phyloP scores from a whole-genome alignment of 2,113 vertebrate genomes.

The Manacus vitellinus region DNA sequence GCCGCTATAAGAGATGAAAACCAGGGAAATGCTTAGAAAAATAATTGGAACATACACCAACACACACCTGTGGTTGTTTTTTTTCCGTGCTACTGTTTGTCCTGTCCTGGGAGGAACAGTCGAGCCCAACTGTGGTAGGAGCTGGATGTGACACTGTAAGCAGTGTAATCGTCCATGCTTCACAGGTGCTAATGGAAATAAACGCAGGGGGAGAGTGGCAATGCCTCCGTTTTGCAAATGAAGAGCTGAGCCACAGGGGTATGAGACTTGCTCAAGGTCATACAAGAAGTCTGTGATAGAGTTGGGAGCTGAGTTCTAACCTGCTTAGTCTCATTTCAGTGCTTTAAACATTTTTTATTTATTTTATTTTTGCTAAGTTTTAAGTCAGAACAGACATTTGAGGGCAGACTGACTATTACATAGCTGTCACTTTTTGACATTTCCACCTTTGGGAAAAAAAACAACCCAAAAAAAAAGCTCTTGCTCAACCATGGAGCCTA shows the following conservation, averaged over 20 bases:
- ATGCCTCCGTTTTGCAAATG: not conserved
- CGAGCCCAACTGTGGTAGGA: not conserved
- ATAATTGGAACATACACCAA: not conserved
- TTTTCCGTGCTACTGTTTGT: not conserved
- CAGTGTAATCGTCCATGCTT: not conserved
- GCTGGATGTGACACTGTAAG: not conserved
- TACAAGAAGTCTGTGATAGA: not conserved
- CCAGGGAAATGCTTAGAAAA: not conserved
- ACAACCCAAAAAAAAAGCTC: not conserved
- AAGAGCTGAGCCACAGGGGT: not conserved
- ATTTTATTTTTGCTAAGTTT: not conserved
- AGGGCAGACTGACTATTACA: not conserved
- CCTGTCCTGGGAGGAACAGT: not conserved
- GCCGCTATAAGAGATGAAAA: conserved; percentile 51
- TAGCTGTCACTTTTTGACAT: not conserved
- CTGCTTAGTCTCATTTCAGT: not conserved
- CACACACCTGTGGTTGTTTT: not conserved
- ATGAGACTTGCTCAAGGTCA: conserved; percentile 65
- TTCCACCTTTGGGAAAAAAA: not conserved
- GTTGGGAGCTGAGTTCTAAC: not conserved
- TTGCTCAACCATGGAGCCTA: not conserved
- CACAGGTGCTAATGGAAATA: not conserved
- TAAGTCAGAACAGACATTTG: not conserved
- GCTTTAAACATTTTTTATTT: not conserved
- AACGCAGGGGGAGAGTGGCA: not conserved